These are phyloP conservation scores for Muschampia plurimacula DNA, from an alignment of 2,888 invertebrate genomes.

Conservation along the genomic window DNA sequence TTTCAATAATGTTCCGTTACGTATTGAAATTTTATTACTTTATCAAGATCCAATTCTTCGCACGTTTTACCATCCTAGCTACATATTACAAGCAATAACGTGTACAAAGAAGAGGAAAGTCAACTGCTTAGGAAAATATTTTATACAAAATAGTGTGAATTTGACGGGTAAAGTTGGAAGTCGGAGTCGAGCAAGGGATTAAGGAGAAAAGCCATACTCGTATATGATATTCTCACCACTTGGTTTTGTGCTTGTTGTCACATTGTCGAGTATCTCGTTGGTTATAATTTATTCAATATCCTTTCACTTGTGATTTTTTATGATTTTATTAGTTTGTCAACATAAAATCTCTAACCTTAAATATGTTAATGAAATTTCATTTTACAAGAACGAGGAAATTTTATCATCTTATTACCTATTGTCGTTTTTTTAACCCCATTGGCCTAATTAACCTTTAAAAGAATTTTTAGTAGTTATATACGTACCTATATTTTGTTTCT, in stretches of 20 bases:
- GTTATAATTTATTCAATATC: neutral
- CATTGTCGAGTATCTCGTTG: neutral
- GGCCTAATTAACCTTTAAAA: too few relatives aligned
- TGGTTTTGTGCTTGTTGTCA: constrained; percentile 4
- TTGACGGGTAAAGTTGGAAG: constrained; percentile 56
- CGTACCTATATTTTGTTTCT: too few relatives aligned
- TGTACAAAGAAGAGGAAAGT: constrained; percentile 44
- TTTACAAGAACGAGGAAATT: too few relatives aligned
- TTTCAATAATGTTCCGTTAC: constrained; percentile 38
- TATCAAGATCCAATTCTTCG: constrained; percentile 50
- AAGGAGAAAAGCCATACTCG: constrained; percentile 60
- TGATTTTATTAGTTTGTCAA: neutral
- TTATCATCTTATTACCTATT: too few relatives aligned
- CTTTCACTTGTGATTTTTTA: neutral
- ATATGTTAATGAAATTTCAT: too few relatives aligned
- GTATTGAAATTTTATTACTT: constrained; percentile 43
- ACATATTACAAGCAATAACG: constrained; percentile 64
- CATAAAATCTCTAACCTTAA: neutral
- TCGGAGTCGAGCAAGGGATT: constrained; percentile 63
- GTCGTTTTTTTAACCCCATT: too few relatives aligned
- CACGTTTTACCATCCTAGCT: constrained; percentile 59
- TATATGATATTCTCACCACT: neutral
- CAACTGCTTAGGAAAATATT: constrained; percentile 32
- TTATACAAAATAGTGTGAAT: constrained; percentile 39
- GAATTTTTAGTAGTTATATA: too few relatives aligned